phyloP scores from a whole-genome alignment of 2,797 vertebrate species.

The Limnodromus scolopaceus region DNA sequence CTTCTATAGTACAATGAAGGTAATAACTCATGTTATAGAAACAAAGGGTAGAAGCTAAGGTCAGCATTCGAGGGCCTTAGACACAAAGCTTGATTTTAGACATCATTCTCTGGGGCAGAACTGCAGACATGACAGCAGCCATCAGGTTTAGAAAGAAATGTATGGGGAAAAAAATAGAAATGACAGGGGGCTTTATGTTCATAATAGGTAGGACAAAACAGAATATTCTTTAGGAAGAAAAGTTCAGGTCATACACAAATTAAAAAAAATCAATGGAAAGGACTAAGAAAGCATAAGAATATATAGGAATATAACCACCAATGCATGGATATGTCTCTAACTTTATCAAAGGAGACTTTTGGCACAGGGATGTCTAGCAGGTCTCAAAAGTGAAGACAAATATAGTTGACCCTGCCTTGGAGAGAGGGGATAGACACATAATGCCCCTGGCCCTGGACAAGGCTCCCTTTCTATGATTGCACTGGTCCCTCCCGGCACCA shows the following conservation, averaged over 20 bases:
- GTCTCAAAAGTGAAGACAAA: not conserved
- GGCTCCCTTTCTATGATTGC: not conserved
- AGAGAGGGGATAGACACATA: not conserved
- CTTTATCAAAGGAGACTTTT: not conserved
- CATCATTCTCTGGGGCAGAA: not conserved
- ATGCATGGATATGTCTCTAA: accelerated
- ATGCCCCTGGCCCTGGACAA: not conserved
- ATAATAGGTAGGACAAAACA: not conserved
- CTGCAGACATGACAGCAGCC: accelerated
- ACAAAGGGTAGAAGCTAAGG: not conserved
- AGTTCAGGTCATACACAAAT: not conserved
- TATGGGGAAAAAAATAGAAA: not conserved
- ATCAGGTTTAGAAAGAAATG: not conserved
- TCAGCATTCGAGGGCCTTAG: not conserved
- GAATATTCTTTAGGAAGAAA: not conserved
- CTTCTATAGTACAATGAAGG: not conserved
- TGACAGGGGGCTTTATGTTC: too few species aligned
- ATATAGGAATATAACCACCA: not conserved
- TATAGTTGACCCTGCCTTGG: not conserved
- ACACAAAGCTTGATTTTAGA: not conserved
- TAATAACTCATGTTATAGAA: not conserved
- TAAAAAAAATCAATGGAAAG: not conserved
- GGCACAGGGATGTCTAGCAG: accelerated
- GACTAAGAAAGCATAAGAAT: not conserved
- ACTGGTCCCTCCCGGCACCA: not conserved